Evolutionary conservation across 92 coral and sea anemone species (phyloP).

Genomic region (Zoanthus sociatus): DNA sequence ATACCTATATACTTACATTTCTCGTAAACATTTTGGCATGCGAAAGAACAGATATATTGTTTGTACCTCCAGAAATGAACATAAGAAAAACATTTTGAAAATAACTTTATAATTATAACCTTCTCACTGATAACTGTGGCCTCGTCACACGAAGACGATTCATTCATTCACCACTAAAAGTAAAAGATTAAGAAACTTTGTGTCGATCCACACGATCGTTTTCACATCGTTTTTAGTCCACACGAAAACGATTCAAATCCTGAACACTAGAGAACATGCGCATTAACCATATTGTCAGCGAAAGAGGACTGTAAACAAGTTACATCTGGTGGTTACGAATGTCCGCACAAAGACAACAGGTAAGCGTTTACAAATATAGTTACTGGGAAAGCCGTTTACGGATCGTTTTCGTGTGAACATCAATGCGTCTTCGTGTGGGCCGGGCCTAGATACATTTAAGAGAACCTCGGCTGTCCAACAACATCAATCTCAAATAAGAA

Average conservation of each 20-base stretch:
- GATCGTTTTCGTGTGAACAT: background rate
- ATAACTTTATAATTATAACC: background rate
- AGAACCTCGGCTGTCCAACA: too few relatives aligned
- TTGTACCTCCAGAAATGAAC: background rate
- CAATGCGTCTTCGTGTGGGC: background rate
- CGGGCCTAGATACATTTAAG: background rate
- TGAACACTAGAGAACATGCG: background rate
- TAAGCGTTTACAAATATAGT: too few relatives aligned
- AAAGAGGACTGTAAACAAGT: background rate
- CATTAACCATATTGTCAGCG: background rate
- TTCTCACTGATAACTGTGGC: background rate
- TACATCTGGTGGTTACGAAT: background rate
- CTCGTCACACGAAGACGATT: background rate
- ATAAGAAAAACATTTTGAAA: background rate
- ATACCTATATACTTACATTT: background rate
- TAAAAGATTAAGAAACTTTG: background rate
- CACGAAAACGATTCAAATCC: background rate
- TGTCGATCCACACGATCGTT: background rate
- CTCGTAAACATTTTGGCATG: background rate
- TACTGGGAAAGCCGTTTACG: too few relatives aligned
- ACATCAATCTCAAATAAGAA: too few relatives aligned
- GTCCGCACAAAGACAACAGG: background rate
- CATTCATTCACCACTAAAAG: background rate
- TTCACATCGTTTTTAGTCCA: background rate
- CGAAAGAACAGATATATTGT: background rate